A percentile compares a stretch with the other conserved stretches of the same genome.
Evolutionary conservation across 2,113 vertebrate genomes (phyloP).

Genomic region (Bambusicola thoracicus): DNA sequence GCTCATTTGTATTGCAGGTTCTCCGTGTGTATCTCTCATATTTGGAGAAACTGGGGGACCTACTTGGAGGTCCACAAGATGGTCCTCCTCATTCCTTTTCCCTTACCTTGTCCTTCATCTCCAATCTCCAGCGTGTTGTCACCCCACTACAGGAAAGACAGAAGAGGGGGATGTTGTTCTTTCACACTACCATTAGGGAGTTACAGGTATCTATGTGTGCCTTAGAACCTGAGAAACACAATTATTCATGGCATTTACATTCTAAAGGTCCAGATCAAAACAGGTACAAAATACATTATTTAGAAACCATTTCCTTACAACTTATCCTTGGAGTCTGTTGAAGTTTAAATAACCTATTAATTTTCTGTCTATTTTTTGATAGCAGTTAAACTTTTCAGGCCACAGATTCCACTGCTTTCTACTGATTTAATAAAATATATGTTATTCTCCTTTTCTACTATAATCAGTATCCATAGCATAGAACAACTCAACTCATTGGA

Average conservation of each 20-base stretch:
- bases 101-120: slow-evolving; percentile 83
- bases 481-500: neutral
- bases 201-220: slow-evolving; percentile 80
- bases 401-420: neutral
- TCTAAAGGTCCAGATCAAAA: neutral
- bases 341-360: neutral
- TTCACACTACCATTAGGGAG: slow-evolving; percentile 80
- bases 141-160: slow-evolving; percentile 77
- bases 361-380: accelerated
- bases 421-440: neutral
- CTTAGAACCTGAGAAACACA: neutral
- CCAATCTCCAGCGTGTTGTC: slow-evolving; percentile 79
- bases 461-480: neutral
- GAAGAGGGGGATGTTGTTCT: slow-evolving; percentile 78
- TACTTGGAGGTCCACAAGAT: slow-evolving; percentile 76
- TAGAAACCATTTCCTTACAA: neutral
- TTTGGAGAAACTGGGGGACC: slow-evolving; percentile 74
- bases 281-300: neutral
- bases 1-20: slow-evolving; percentile 65
- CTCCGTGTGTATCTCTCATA: slow-evolving; percentile 81
- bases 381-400: neutral
- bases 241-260: neutral
- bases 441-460: neutral
- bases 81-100: slow-evolving; percentile 67
- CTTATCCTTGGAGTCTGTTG: neutral